These are phyloP conservation scores for Tachycineta bicolor DNA, from an alignment of 2,113 vertebrate species.

Conservation along the genomic window DNA sequence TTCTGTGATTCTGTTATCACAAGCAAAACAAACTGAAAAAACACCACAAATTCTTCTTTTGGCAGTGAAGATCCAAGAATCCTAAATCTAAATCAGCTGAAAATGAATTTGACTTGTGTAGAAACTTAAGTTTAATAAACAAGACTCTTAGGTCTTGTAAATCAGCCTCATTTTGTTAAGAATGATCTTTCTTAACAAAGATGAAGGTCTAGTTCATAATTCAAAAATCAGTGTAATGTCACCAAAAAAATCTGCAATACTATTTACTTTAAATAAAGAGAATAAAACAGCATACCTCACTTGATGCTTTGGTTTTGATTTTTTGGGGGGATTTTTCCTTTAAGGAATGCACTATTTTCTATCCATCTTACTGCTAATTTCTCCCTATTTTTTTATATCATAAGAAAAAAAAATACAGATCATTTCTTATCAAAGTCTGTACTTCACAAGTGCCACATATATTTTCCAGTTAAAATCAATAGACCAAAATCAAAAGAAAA, in stretches of 20 bases:
- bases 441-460: neutral
- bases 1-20: neutral
- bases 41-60: neutral
- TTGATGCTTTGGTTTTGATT: neutral
- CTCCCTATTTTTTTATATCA: neutral
- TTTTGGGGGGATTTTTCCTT: rapidly evolving
- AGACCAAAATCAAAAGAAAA: neutral
- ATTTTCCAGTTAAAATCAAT: slow-evolving; percentile 11
- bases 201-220: neutral
- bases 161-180: neutral
- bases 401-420: neutral
- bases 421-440: neutral
- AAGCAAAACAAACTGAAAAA: neutral
- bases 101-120: neutral
- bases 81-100: neutral
- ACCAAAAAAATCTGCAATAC: neutral
- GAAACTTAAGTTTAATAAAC: neutral
- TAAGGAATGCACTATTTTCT: neutral
- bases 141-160: neutral
- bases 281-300: neutral
- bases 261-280: neutral
- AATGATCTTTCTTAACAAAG: neutral
- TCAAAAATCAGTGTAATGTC: neutral
- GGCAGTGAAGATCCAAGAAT: neutral
- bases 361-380: neutral